Percentiles rank a stretch among this genome's conserved stretches.
Evolutionary conservation across 2,797 vertebrate species (phyloP).

Genomic region (Molossus alvarezi): DNA sequence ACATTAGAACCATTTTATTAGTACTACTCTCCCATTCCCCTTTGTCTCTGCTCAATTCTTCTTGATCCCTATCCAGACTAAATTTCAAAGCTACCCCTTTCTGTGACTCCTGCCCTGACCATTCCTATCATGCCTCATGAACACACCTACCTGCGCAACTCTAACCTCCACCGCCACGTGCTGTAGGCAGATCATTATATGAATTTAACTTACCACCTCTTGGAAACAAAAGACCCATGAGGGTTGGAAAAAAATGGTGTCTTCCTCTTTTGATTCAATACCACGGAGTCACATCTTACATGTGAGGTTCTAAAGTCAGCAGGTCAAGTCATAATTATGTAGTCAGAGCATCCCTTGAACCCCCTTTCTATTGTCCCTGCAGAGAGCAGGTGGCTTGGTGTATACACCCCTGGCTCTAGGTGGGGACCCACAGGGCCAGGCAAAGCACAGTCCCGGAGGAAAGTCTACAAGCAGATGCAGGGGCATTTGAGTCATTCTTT

Average conservation of each 20-base stretch:
- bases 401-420: background rate
- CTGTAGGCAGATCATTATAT: background rate
- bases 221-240: background rate
- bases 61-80: background rate
- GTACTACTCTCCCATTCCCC: background rate
- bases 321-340: background rate
- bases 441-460: background rate
- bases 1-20: no score
- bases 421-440: background rate
- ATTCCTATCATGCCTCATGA: background rate
- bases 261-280: background rate
- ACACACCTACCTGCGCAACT: background rate
- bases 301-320: background rate
- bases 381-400: background rate
- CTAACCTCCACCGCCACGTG: background rate
- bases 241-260: background rate
- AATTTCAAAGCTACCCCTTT: background rate
- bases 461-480: rapidly evolving
- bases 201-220: background rate
- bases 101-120: background rate
- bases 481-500: rapidly evolving
- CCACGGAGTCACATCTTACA: background rate
- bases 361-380: background rate
- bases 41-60: background rate
- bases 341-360: background rate